Evolutionary conservation across 2,113 vertebrate genomes (phyloP), one percentile per base, ranked within the genome.

Genomic region (Aepyceros melampus): DNA sequence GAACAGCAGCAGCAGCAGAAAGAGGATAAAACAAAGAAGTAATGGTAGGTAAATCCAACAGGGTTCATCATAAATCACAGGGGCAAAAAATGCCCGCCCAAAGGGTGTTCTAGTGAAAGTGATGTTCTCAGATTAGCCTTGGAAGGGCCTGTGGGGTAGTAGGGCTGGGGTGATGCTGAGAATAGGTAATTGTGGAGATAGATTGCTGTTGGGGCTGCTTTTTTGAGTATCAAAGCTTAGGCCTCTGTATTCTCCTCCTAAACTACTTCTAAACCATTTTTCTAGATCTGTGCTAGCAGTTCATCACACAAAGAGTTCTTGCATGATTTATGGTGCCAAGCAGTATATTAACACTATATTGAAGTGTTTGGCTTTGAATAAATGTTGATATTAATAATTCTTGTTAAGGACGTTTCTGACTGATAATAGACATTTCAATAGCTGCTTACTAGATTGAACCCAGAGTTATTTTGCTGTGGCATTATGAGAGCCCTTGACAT

Each of bases 381-480:
- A 97, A 94, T 96, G 89, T 67, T 95, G 27, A 45, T 45, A 96
- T 88, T 36, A 94, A 56, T 89, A 83, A 78, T 49, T 85, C 74
- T 79, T 47, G 76, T 85, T 64, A 79, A 90, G 81, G 60, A 45
- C 56, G 7, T 79, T 74, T 96, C 62, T 96, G 33, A 64, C 55
- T 71, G 79, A 45, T 87, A 84, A 83, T 79, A 87, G 79, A 92
- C 56, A 94, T 93, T 87, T 84, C 82, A 93, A 45, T 91, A 78
- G 17, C 45, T 87, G 45, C 60, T 71, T 86, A 47, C 58, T 91
- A 79, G 86, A 67, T 64, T 47, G 79, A 79, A 16, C 83, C 23
- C 43, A 81, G 82, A 87, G 33, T 60, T n/a, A 29, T 58, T n/a
- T 88, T 89, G 55, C 60, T 29, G 31, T 43, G 47, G 31, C 79